Evolutionary conservation across 2,888 invertebrate species (phyloP), one percentile per base, ranked within the genome.

Genomic region (Hirtodrosophila alboralis): DNA sequence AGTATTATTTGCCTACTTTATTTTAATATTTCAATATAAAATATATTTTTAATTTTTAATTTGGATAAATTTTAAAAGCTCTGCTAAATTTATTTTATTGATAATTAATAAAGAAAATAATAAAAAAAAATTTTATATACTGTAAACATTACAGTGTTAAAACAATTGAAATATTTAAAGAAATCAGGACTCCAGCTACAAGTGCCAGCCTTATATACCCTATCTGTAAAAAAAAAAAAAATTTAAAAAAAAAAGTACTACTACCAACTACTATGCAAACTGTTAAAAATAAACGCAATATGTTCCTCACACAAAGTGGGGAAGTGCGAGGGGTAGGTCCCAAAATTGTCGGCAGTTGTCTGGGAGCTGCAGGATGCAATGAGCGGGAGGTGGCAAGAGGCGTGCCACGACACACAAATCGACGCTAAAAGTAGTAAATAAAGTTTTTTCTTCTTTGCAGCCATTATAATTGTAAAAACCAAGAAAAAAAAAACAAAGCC

Each of bases 401-500:
- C 63, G 80, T 61, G 43, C 23, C 57, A 48, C 67, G 36, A 62
- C 52, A 71, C 56, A 75, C 68, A 83, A 78, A 83, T 75, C 66
- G 76, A 62, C 57, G 68, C 63, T 79, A 75, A 84, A 75, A 63
- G 78, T 71, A 40, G 62, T 64, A 65, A 69, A 61, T 76, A 62
- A 70, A 54, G 40, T 56, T 45, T 38, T 18, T 18, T 18, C 4
- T 18, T 18, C 5, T 1, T 60, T 44, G 18, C 30, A 52, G 48
- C 33, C 54, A 69, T 56, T 73, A 73, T 56, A 74, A 61, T 74
- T 74, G 74, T 57, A 8, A n/a, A 30, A 9, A 18, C 18, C 2
- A 18, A n/a, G n/a, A n/a, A n/a, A n/a, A n/a, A n/a, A n/a, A n/a
- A n/a, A n/a, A n/a, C n/a, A n/a, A 10, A 48, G 13, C 13, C 28